These are phyloP conservation scores for Dryococelus australis DNA, from an alignment of 2,888 invertebrate species.

Conservation along the genomic window DNA sequence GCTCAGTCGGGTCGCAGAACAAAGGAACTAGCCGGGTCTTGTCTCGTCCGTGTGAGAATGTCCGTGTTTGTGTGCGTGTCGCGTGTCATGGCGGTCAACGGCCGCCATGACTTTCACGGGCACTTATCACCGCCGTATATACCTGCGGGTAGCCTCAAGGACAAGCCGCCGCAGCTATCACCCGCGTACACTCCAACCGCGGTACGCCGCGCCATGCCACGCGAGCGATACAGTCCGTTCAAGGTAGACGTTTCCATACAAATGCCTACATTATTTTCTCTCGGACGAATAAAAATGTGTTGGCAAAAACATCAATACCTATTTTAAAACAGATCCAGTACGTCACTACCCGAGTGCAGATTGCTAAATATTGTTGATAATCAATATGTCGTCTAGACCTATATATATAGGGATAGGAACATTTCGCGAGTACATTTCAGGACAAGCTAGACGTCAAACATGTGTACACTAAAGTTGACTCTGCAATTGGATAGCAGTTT, in stretches of 20 bases:
- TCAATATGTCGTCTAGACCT: no score
- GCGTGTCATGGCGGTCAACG: not conserved
- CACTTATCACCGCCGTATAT: not conserved
- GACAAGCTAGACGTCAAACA: no score
- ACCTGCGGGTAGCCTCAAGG: slow-evolving; percentile 16
- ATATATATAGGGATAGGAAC: no score
- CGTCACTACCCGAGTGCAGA: no score
- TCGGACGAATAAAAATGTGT: no score
- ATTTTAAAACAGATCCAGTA: no score
- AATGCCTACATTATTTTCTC: no score
- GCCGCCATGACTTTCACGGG: not conserved
- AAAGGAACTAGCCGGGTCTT: not conserved
- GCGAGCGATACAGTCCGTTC: not conserved
- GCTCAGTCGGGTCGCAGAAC: not conserved
- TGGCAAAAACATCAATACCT: no score
- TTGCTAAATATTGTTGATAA: no score
- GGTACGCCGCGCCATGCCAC: not conserved
- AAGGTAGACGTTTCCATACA: not conserved
- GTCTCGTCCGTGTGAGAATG: not conserved
- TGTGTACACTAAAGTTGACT: no score
- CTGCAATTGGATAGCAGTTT: no score
- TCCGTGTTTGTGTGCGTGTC: not conserved
- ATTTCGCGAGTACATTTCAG: no score
- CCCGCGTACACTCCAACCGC: not conserved
- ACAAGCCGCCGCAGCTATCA: not conserved